Evolutionary conservation across 2,113 vertebrate species (phyloP), one percentile per base, ranked within the genome.

Genomic region (Myiopsitta monachus): DNA sequence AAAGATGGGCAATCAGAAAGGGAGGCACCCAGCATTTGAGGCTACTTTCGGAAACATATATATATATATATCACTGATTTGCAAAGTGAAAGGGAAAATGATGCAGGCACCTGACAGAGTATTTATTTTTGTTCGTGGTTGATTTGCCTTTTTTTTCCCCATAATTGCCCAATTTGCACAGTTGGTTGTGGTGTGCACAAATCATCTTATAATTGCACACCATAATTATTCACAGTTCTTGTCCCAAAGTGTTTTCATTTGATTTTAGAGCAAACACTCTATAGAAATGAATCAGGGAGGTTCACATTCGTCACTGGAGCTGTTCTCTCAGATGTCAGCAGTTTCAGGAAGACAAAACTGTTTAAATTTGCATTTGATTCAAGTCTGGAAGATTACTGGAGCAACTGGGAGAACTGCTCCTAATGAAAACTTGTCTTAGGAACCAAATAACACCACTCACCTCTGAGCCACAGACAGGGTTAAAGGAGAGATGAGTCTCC

Each of bases 201-300:
- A 97, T 94, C 91, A 90, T 94, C 83, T 43, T 82, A 82, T 94
- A 96, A 97, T 95, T 95, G 86, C 91, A 89, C 19, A 14, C 41
- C 92, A 80, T 96, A 96, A 95, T 96, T 94, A 96, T 74, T 96
- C 96, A 73, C 63, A 94, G 91, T 92, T 94, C 94, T 95, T 73
- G 70, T 91, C 88, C 67, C 80, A 77, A 85, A 96, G 96, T 94
- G 91, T 96, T 96, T 96, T 95, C 86, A 92, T 96, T 96, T 85
- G 80, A 92, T 94, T 96, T 95, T 73, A 94, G 91, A 85, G 92
- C 94, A 87, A 95, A 96, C 88, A 91, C 67, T 96, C 70, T 87
- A 70, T 36, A 89, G 87, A 83, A 95, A 92, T 94, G 92, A 94
- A 95, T 3, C 62, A 19, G 39, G 63, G 74, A 95, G 92, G 83